Evolutionary conservation across 2,113 vertebrate species (phyloP).

Genomic region (Entomyzon cyanotis): DNA sequence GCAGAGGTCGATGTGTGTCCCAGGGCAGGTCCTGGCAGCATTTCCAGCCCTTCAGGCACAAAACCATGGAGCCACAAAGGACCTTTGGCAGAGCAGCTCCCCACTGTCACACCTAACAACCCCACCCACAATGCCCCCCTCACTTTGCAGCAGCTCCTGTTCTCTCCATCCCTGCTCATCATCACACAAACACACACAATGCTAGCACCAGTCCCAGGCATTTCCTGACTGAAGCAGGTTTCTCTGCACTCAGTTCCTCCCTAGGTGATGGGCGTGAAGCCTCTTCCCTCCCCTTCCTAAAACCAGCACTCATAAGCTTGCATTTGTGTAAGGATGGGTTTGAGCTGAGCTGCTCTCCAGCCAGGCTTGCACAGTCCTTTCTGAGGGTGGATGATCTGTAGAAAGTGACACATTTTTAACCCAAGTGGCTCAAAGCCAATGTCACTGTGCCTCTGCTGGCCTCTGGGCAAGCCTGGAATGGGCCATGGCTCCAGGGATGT

Average conservation of each 20-base stretch:
- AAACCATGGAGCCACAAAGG: background rate
- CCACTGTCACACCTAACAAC: background rate
- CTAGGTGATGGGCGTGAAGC: background rate
- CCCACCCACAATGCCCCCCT: background rate
- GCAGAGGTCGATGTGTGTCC: background rate
- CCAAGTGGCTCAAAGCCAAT: background rate
- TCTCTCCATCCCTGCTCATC: background rate
- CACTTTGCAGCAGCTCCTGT: accelerated
- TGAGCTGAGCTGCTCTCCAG: background rate
- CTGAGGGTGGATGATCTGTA: background rate
- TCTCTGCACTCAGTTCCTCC: background rate
- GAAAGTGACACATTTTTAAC: background rate
- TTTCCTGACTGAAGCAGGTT: background rate
- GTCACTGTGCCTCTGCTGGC: background rate
- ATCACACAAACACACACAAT: accelerated
- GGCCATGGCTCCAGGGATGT: background rate
- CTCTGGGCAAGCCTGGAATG: accelerated
- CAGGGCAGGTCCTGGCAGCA: accelerated
- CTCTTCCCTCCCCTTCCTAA: background rate
- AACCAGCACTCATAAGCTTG: background rate
- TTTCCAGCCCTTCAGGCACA: background rate
- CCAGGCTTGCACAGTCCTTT: background rate
- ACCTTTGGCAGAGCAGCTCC: background rate
- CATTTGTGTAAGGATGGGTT: background rate
- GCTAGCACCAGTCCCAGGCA: background rate